Evolutionary conservation across 2,797 vertebrate genomes (phyloP).

Genomic region (Coracias cyanogaster): DNA sequence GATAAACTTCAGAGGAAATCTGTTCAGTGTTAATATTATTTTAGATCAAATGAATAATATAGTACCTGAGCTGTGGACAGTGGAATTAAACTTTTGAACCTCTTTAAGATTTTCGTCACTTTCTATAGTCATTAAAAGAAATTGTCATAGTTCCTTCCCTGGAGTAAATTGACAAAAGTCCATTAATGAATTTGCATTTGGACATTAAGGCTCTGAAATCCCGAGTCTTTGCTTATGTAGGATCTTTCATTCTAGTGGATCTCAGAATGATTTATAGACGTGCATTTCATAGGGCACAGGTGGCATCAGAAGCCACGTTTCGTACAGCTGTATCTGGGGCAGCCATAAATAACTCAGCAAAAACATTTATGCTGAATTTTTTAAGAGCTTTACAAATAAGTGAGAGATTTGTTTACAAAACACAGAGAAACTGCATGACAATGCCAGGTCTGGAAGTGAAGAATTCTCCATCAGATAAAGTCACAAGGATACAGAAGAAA

Average conservation of each 20-base stretch:
- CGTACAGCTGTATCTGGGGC: not conserved
- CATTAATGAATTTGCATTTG: not conserved
- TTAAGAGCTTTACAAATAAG: constrained; percentile 15
- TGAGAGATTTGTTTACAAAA: constrained; percentile 27
- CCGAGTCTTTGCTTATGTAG: not conserved
- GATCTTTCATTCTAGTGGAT: not conserved
- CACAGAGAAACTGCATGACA: not conserved
- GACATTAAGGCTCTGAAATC: not conserved
- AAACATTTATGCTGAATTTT: not conserved
- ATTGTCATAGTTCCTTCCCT: not conserved
- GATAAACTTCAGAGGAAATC: not conserved
- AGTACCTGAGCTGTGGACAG: not conserved
- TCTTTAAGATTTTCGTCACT: not conserved
- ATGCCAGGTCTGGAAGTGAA: not conserved
- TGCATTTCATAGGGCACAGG: not conserved
- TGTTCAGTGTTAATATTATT: not conserved
- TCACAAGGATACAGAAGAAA: not conserved
- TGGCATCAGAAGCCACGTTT: constrained; percentile 10
- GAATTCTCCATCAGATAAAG: not conserved
- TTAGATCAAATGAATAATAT: not conserved
- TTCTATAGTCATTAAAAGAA: not conserved
- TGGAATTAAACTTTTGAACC: constrained; percentile 13
- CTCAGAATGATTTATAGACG: not conserved
- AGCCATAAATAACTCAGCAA: constrained; percentile 10
- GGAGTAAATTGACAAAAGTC: not conserved